These are phyloP conservation scores for Drosophila pegasa DNA, from an alignment of 2,888 invertebrate species.

Conservation along the genomic window DNA sequence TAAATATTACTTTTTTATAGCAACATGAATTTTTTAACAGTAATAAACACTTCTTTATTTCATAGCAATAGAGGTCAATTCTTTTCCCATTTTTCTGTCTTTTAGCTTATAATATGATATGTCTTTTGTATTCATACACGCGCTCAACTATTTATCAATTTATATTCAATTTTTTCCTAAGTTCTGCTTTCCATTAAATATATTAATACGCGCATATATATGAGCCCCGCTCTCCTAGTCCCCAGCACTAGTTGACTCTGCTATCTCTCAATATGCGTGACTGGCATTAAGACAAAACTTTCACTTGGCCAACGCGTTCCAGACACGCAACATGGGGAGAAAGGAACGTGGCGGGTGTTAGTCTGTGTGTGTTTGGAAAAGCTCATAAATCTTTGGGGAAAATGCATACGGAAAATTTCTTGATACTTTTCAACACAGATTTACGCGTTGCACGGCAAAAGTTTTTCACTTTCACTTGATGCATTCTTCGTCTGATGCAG, in stretches of 20 bases:
- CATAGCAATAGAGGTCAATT: too few relatives aligned
- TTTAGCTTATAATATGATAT: background rate
- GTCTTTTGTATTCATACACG: too few relatives aligned
- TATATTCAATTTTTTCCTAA: background rate
- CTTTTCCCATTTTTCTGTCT: too few relatives aligned
- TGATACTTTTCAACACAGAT: constrained; percentile 61
- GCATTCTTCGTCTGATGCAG: constrained; percentile 47
- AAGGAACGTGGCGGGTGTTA: background rate
- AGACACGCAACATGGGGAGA: constrained; percentile 31
- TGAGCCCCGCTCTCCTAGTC: too few relatives aligned
- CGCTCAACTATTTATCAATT: background rate
- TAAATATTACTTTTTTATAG: too few relatives aligned
- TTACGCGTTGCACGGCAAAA: constrained; percentile 66
- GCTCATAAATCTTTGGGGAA: constrained; percentile 65
- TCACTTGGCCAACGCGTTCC: constrained; percentile 37
- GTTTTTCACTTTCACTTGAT: constrained; percentile 77
- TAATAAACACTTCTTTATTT: too few relatives aligned
- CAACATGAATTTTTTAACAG: too few relatives aligned
- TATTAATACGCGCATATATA: background rate
- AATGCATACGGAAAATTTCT: constrained; percentile 66
- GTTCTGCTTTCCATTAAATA: background rate
- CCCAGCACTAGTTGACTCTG: background rate
- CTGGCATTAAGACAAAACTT: constrained; percentile 54
- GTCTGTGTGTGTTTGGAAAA: constrained; percentile 23
- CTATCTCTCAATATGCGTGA: constrained; percentile 38